Percentiles rank a stretch among this genome's conserved stretches.
Evolutionary conservation across 2,797 vertebrate genomes (phyloP).

Genomic region (Mormyrus hasselquistii): DNA sequence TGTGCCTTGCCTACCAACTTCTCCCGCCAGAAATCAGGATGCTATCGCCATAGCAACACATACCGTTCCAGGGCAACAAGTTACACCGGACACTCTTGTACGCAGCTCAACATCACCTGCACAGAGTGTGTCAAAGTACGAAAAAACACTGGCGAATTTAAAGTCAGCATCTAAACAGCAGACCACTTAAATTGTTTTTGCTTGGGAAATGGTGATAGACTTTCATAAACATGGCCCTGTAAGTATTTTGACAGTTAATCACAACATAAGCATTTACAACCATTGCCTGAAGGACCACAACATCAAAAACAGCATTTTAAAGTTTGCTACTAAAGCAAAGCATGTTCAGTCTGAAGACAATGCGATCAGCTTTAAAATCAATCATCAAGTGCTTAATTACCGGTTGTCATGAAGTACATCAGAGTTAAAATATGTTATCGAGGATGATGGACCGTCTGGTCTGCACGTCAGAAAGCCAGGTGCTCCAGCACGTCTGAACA

Average conservation of each 20-base stretch:
- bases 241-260: neutral
- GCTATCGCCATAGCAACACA: neutral
- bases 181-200: neutral
- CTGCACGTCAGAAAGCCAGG: neutral
- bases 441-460: neutral
- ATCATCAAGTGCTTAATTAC: neutral
- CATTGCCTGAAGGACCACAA: neutral
- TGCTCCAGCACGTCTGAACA: neutral
- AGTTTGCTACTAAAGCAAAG: neutral
- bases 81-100: neutral
- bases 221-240: neutral
- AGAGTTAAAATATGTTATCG: neutral
- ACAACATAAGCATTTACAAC: neutral
- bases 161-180: neutral
- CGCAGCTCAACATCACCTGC: neutral
- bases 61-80: neutral
- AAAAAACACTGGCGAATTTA: neutral
- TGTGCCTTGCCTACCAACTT: neutral
- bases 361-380: neutral
- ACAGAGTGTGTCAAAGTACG: neutral
- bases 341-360: neutral
- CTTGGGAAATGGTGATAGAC: neutral
- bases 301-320: neutral
- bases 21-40: neutral
- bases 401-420: neutral